phyloP scores from a whole-genome alignment of 2,113 vertebrate species.

The Chamaea fasciata region DNA sequence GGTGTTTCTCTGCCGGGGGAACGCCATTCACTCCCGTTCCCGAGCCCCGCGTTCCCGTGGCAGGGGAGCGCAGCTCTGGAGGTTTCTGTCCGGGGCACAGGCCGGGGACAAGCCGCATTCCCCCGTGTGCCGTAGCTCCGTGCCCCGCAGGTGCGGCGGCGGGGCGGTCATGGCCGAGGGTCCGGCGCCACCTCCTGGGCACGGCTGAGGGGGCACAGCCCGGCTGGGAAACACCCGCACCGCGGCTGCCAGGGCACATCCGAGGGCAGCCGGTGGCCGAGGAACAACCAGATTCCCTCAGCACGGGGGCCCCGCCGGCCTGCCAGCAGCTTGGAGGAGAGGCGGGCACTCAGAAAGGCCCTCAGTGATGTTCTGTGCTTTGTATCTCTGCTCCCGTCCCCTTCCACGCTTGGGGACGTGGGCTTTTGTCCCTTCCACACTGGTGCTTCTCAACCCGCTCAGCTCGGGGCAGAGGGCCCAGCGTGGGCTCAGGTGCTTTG shows the following conservation, averaged over 20 bases:
- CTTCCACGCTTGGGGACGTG: rapidly evolving
- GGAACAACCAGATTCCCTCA: neutral
- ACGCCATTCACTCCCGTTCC: rapidly evolving
- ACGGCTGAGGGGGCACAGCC: neutral
- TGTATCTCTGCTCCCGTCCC: neutral
- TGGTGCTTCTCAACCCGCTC: neutral
- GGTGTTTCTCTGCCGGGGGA: neutral
- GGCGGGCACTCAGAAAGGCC: neutral
- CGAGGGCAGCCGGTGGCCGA: neutral
- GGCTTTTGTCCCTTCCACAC: neutral
- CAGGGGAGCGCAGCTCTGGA: neutral
- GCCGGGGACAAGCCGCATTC: neutral
- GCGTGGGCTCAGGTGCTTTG: neutral
- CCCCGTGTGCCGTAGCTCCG: rapidly evolving
- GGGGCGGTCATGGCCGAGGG: neutral
- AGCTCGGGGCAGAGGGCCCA: neutral
- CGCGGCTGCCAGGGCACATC: neutral
- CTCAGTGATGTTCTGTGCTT: neutral
- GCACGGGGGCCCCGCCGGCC: neutral
- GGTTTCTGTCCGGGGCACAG: neutral
- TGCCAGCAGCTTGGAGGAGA: neutral
- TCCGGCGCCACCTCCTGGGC: conserved; percentile 51
- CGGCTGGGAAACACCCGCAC: too few relatives aligned
- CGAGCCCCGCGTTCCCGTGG: neutral
- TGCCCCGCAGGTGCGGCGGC: neutral